phyloP scores from a whole-genome alignment of 2,888 invertebrate species.

The Eupithecia dodoneata region DNA sequence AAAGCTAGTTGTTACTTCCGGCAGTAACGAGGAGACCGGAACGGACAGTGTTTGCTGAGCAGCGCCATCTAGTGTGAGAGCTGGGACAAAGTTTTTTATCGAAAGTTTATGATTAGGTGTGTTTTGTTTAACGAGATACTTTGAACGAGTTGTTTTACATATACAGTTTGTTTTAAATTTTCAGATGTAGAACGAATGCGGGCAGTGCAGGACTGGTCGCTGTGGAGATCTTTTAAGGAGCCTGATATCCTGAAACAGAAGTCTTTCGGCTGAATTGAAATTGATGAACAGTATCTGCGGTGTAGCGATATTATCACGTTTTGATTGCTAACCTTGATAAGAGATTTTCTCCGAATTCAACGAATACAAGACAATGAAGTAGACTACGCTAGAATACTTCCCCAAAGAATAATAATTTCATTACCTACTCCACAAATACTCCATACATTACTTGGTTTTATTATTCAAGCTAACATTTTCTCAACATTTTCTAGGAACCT shows the following conservation, averaged over 20 bases:
- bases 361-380: not conserved
- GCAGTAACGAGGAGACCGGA: slow-evolving; percentile 70
- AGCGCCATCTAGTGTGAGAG: slow-evolving; percentile 41
- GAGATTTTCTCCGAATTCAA: not conserved
- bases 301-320: not conserved
- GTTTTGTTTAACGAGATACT: not conserved
- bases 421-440: slow-evolving; percentile 3
- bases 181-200: not conserved
- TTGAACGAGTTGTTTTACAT: not conserved
- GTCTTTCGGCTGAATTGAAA: not conserved
- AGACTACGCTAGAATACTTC: not conserved
- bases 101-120: slow-evolving; percentile 2
- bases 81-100: slow-evolving; percentile 7
- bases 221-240: not conserved
- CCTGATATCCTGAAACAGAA: not conserved
- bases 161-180: not conserved
- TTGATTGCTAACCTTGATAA: not conserved
- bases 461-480: slow-evolving; percentile 13
- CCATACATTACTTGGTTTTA: slow-evolving; percentile 3
- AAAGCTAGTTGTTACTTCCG: slow-evolving; percentile 41
- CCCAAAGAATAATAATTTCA: slow-evolving; percentile 11
- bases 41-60: slow-evolving; percentile 60
- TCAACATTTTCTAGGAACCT: slow-evolving; percentile 17
- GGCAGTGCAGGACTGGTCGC: not conserved
- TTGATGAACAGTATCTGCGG: not conserved